Percentiles rank a stretch among this genome's conserved stretches.
Conservation (phyloP, 2,888 invertebrate species). For the Ditula angustiorana region DNA sequence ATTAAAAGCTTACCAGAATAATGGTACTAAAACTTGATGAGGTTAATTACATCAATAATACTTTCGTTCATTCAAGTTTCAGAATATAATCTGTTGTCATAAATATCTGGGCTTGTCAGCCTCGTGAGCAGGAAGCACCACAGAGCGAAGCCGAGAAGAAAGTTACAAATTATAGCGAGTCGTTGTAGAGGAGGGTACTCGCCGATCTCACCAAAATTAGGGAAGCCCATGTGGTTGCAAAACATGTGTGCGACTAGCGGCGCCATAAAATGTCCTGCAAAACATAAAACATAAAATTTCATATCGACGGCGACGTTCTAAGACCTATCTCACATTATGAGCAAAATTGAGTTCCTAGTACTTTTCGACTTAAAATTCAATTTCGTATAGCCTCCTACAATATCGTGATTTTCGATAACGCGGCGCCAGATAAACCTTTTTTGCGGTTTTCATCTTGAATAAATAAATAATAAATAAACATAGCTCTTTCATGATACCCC, state of each 20-base stretch:
- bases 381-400: too few species aligned
- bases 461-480: too few species aligned
- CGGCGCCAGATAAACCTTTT: too few species aligned
- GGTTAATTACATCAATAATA: not conserved
- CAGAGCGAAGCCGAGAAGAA: slow-evolving; percentile 89
- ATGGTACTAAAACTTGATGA: not conserved
- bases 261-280: slow-evolving; percentile 93
- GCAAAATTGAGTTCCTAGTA: too few species aligned
- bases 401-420: too few species aligned
- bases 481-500: too few species aligned
- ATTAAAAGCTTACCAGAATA: not conserved
- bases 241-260: slow-evolving; percentile 96
- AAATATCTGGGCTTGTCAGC: slow-evolving; percentile 89
- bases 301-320: too few species aligned
- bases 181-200: slow-evolving; percentile 81
- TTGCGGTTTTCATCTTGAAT: too few species aligned
- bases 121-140: slow-evolving; percentile 93
- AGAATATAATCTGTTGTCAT: slow-evolving; percentile 87
- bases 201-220: slow-evolving; percentile 89
- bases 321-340: too few species aligned
- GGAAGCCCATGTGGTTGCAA: slow-evolving; percentile 99
- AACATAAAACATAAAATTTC: too few species aligned
- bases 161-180: slow-evolving; percentile 87
- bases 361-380: too few species aligned
- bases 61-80: slow-evolving; percentile 55